phyloP scores from a whole-genome alignment of 2,113 vertebrate species.

The Tachycineta bicolor region DNA sequence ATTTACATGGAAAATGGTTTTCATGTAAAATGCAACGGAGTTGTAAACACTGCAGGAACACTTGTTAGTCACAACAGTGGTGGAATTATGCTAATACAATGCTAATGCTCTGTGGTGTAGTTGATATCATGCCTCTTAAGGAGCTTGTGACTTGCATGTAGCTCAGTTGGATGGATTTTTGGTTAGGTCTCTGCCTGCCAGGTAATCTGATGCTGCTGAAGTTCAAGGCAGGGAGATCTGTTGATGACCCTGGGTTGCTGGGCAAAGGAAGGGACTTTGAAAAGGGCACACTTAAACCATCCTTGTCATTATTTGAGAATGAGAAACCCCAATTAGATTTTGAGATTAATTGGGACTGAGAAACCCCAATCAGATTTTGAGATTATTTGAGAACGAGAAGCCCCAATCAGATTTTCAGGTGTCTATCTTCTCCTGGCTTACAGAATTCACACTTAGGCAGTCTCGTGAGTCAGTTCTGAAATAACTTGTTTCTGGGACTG shows the following conservation, averaged over 20 bases:
- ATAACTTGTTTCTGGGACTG: background rate
- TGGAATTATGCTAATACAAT: conserved; percentile 14
- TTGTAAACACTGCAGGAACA: conserved; percentile 3
- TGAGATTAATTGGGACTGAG: background rate
- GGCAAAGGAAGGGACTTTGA: background rate
- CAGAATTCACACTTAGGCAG: background rate
- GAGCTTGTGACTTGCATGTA: background rate
- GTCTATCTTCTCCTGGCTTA: background rate
- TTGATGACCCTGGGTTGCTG: fast-evolving
- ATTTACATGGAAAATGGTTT: conserved; percentile 5
- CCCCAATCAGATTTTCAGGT: background rate
- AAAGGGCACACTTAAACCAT: background rate
- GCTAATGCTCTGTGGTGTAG: background rate
- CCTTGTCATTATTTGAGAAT: background rate
- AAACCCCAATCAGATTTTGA: background rate
- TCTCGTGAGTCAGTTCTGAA: background rate
- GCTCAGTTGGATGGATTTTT: background rate
- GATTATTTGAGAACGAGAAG: background rate
- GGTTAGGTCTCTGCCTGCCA: background rate
- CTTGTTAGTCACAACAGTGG: conserved; percentile 7
- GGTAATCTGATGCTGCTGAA: background rate
- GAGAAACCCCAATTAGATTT: background rate
- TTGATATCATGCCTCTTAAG: background rate
- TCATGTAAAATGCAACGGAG: background rate
- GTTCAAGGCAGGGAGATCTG: background rate